A percentile compares a stretch with the other conserved stretches of the same genome.
Evolutionary conservation across 1,140 invertebrate species (phyloP).

Genomic region (Arion vulgaris): DNA sequence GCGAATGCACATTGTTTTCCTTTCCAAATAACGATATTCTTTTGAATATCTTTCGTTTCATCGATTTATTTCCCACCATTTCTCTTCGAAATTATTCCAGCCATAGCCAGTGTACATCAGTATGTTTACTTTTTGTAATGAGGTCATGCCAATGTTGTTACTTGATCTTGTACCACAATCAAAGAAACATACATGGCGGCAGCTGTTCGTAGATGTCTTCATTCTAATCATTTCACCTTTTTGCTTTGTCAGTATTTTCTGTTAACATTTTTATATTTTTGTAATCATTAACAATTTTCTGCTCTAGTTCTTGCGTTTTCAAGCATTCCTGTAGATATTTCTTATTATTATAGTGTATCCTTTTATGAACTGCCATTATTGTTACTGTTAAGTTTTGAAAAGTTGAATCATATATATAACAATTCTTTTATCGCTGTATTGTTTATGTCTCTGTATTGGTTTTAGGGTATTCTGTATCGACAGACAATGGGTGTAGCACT

Average conservation of each 20-base stretch:
- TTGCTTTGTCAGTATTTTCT: background rate
- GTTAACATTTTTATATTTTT: background rate
- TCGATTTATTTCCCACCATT: too few species aligned
- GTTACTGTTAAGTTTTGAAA: background rate
- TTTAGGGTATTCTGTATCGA: too few species aligned
- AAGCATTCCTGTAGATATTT: slow-evolving; percentile 12
- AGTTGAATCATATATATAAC: background rate
- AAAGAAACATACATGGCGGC: background rate
- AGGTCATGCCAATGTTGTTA: too few species aligned
- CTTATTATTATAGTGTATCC: background rate
- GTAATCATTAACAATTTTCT: background rate
- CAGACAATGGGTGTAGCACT: too few species aligned
- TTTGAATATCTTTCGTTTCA: background rate
- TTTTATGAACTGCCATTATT: background rate
- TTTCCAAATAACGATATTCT: background rate
- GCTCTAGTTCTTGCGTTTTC: background rate
- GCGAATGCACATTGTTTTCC: too few species aligned
- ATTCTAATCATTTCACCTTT: background rate
- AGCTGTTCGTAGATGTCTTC: background rate
- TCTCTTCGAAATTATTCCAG: too few species aligned
- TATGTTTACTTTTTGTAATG: too few species aligned
- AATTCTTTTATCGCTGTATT: background rate
- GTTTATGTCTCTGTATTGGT: background rate
- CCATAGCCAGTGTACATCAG: too few species aligned
- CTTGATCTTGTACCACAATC: too few species aligned